Percentiles rank a stretch among this genome's conserved stretches.
These are phyloP conservation scores for Drosophila subobscura DNA, from an alignment of 1,140 invertebrate genomes.

Conservation along the genomic window DNA sequence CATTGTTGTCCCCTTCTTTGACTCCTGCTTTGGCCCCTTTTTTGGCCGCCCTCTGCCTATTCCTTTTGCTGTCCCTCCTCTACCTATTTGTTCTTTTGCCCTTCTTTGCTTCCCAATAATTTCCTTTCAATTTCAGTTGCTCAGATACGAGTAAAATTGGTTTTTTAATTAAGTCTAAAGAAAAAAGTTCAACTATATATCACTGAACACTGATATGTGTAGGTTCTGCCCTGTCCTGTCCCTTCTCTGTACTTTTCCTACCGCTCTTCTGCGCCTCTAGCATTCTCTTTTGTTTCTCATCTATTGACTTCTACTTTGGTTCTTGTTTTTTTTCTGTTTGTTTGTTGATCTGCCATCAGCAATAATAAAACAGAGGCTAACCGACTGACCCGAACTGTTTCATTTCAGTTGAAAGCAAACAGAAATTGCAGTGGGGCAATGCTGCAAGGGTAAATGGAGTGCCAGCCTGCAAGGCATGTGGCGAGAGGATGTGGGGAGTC, in stretches of 20 bases:
- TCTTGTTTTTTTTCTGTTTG: conserved; percentile 31
- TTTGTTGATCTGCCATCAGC: conserved; percentile 50
- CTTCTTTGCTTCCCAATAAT: conserved; percentile 30
- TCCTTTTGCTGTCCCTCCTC: not conserved
- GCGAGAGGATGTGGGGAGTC: not conserved
- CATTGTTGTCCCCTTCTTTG: no score
- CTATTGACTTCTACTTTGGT: conserved; percentile 5
- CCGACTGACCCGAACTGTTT: conserved; percentile 43
- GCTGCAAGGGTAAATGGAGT: conserved; percentile 14
- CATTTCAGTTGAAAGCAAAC: conserved; percentile 48
- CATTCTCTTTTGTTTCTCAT: no score
- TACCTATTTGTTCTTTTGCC: conserved; percentile 27
- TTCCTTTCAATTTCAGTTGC: conserved; percentile 56
- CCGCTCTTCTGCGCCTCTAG: not conserved
- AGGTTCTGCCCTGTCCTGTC: no score
- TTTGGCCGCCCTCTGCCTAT: no score
- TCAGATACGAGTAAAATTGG: conserved; percentile 59
- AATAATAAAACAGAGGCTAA: conserved; percentile 11
- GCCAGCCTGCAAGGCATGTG: conserved; percentile 4
- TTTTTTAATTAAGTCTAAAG: conserved; percentile 74
- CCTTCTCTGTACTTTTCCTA: not conserved
- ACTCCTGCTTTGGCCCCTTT: no score
- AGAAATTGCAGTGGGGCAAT: conserved; percentile 16
- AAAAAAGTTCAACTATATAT: conserved; percentile 28
- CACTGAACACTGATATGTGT: conserved; percentile 5